Evolutionary conservation across 2,888 invertebrate species (phyloP).

Genomic region (Carterocephalus palaemon): DNA sequence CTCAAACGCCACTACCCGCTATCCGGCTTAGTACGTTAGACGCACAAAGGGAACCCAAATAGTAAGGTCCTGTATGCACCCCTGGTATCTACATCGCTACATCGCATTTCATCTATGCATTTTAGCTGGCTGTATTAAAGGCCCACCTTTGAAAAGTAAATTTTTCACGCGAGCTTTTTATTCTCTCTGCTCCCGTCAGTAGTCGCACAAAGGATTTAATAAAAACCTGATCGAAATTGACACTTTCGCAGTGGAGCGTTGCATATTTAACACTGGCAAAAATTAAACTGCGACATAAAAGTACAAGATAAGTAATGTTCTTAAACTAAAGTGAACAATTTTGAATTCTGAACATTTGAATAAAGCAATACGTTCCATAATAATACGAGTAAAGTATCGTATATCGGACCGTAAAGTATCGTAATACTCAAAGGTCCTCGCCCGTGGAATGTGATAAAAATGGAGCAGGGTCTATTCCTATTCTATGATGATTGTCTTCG

Average conservation of each 20-base stretch:
- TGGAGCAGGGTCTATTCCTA: no score
- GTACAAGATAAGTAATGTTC: no score
- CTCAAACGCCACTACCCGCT: not conserved
- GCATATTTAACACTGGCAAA: no score
- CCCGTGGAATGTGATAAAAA: no score
- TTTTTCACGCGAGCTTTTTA: constrained; percentile 15
- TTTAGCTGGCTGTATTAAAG: constrained; percentile 17
- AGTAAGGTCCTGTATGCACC: not conserved
- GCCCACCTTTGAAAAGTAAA: constrained; percentile 20
- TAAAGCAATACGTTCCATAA: no score
- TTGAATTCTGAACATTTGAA: no score
- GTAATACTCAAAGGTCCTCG: no score
- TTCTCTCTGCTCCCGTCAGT: constrained; percentile 8
- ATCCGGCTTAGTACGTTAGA: constrained; percentile 1
- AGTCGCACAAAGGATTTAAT: constrained; percentile 20
- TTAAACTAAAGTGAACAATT: no score
- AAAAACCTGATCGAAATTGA: constrained; percentile 11
- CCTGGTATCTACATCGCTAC: not conserved
- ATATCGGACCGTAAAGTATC: no score
- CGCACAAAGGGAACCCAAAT: not conserved
- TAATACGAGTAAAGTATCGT: no score
- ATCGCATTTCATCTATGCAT: constrained; percentile 9
- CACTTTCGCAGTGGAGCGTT: not conserved
- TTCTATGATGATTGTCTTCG: no score
- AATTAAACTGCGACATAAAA: no score